Conservation (phyloP, 2,888 invertebrate genomes). For the Entomobrya multifasciata region DNA sequence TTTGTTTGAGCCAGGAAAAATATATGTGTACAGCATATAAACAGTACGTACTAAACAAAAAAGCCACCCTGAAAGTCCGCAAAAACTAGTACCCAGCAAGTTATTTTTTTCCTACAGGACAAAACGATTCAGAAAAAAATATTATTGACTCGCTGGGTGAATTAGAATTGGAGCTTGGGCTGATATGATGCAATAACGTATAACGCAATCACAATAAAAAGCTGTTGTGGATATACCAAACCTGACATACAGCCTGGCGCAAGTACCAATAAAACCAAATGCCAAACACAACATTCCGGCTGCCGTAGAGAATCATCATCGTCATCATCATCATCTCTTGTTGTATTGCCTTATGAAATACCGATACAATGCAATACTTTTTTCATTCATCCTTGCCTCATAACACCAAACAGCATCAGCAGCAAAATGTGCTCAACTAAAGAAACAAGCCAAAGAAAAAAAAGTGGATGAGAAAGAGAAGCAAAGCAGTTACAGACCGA, state of each 20-base stretch:
- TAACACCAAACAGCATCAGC: slow-evolving; percentile 1
- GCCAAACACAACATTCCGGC: slow-evolving; percentile 32
- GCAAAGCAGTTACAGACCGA: slow-evolving; percentile 43
- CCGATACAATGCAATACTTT: slow-evolving; percentile 23
- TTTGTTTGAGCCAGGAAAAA: too few species aligned
- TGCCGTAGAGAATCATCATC: slow-evolving; percentile 26
- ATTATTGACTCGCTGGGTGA: background rate
- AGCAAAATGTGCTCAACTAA: too few species aligned
- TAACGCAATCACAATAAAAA: slow-evolving; percentile 46
- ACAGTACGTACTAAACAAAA: too few species aligned
- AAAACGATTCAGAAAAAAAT: too few species aligned
- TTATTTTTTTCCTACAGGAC: too few species aligned
- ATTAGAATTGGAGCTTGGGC: too few species aligned
- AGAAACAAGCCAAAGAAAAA: slow-evolving; percentile 14
- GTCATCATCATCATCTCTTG: slow-evolving; percentile 32
- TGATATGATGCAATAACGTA: slow-evolving; percentile 58
- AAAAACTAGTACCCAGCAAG: too few species aligned
- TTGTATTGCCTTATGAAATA: slow-evolving; percentile 39
- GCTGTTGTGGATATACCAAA: slow-evolving; percentile 11
- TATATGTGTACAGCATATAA: too few species aligned
- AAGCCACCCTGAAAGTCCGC: too few species aligned
- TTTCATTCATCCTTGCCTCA: background rate
- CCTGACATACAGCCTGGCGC: slow-evolving; percentile 38
- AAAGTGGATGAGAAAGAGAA: slow-evolving; percentile 12
- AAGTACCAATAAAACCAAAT: slow-evolving; percentile 36